Conservation (phyloP, 2,113 vertebrate genomes). For the Empidonax traillii region DNA sequence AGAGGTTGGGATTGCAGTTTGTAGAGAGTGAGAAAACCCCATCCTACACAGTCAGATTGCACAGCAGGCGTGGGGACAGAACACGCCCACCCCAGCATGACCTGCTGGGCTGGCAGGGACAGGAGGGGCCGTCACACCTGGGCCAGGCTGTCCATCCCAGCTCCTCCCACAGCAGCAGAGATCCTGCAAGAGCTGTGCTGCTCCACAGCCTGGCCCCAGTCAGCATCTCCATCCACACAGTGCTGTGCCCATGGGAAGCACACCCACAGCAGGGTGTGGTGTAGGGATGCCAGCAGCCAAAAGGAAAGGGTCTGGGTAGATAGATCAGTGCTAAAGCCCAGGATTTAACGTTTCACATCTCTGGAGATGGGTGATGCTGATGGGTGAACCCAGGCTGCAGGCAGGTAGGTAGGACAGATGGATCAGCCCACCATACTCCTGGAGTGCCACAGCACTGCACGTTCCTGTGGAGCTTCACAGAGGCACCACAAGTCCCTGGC, state of each 20-base stretch:
- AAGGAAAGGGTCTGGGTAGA: background rate
- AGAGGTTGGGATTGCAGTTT: background rate
- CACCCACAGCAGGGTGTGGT: background rate
- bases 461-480: background rate
- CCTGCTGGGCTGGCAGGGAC: background rate
- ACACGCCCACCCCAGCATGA: background rate
- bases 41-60: background rate
- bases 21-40: background rate
- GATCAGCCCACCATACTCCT: background rate
- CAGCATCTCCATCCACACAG: background rate
- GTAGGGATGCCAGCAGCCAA: background rate
- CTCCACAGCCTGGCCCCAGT: background rate
- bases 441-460: background rate
- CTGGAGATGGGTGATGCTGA: background rate
- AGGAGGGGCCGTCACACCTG: background rate
- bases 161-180: background rate
- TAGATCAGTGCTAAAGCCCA: background rate
- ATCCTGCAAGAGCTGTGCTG: background rate
- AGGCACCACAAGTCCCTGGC: background rate
- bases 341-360: fast-evolving
- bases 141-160: background rate
- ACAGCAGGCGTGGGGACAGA: background rate
- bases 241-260: fast-evolving
- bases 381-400: background rate
- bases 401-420: background rate